Evolutionary conservation across 2,797 vertebrate species (phyloP).

Genomic region (Coregonus suidteri): DNA sequence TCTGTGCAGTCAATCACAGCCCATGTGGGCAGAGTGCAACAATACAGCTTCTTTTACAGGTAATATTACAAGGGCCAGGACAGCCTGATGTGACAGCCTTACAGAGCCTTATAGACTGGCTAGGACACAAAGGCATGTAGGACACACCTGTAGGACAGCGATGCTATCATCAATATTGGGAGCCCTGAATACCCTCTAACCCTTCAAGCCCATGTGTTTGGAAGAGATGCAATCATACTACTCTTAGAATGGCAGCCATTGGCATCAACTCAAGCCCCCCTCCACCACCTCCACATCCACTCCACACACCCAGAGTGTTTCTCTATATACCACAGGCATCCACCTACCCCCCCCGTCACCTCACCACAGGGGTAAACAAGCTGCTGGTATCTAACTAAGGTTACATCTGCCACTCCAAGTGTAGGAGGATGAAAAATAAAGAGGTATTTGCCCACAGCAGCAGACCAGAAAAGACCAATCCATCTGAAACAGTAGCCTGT

Average conservation of each 20-base stretch:
- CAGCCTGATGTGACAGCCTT: no score
- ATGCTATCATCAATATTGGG: neutral
- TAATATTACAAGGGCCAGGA: constrained; percentile 12
- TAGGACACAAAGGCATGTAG: no score
- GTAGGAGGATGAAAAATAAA: constrained; percentile 48
- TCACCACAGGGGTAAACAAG: constrained; percentile 40
- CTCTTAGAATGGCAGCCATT: constrained; percentile 51
- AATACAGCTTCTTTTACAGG: constrained; percentile 45
- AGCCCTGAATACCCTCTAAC: no score
- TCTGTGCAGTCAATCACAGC: constrained; percentile 52
- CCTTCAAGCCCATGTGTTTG: no score
- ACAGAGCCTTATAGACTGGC: no score
- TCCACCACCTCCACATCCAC: constrained; percentile 44
- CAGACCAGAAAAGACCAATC: constrained; percentile 41
- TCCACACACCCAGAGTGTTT: constrained; percentile 52
- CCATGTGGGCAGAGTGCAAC: constrained; percentile 26
- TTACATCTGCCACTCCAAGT: constrained; percentile 33
- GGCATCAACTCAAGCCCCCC: constrained; percentile 53
- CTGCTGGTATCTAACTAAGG: constrained; percentile 32
- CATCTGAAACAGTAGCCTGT: constrained; percentile 62
- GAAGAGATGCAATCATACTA: constrained; percentile 30
- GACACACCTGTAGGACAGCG: no score
- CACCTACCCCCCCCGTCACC: constrained; percentile 47
- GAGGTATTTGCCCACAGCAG: constrained; percentile 32
- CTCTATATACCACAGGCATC: constrained; percentile 45